phyloP scores from a whole-genome alignment of 2,797 vertebrate species.

The Melanogrammus aeglefinus region DNA sequence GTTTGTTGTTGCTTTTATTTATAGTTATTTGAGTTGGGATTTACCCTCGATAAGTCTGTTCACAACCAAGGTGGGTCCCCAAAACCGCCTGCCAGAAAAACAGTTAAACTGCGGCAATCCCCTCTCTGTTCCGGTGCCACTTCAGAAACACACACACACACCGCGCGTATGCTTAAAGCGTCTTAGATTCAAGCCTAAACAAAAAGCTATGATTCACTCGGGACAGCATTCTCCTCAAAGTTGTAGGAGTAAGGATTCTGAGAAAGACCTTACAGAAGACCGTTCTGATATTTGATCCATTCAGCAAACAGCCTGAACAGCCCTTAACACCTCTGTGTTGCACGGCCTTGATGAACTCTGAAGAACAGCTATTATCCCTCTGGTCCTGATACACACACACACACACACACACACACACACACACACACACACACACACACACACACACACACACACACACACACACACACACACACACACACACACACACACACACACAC shows the following conservation, averaged over 20 bases:
- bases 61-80: constrained; percentile 34
- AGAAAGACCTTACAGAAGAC: too few relatives aligned
- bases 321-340: constrained; percentile 43
- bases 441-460: too few relatives aligned
- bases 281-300: too few relatives aligned
- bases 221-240: too few relatives aligned
- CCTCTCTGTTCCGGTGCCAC: constrained; percentile 35
- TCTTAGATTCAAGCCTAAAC: constrained; percentile 18
- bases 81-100: constrained; percentile 34
- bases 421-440: too few relatives aligned
- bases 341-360: constrained; percentile 55
- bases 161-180: constrained; percentile 23
- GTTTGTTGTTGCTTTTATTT: constrained; percentile 30
- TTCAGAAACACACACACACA: constrained; percentile 33
- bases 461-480: too few relatives aligned
- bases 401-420: constrained; percentile 58
- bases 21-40: constrained; percentile 30
- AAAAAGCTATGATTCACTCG: constrained; percentile 16
- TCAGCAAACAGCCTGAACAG: neutral
- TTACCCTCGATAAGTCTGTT: constrained; percentile 35
- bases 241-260: too few relatives aligned
- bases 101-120: constrained; percentile 29
- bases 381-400: constrained; percentile 62
- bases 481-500: too few relatives aligned
- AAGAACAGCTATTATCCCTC: constrained; percentile 69